These are phyloP conservation scores for Dusona sp. DNA, from an alignment of 2,888 invertebrate species.

Conservation along the genomic window DNA sequence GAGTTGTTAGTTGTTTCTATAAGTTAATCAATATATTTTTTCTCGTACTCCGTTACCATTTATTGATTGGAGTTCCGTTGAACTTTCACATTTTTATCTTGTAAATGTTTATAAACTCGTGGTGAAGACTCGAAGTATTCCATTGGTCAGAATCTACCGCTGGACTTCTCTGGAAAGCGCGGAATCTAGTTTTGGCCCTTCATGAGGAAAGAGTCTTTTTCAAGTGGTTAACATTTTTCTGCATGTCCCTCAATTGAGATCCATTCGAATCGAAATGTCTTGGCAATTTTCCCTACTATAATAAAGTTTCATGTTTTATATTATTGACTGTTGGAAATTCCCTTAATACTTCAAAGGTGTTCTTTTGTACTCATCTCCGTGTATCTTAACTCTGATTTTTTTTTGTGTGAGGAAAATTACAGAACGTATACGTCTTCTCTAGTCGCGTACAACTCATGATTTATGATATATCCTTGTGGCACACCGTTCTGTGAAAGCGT, in stretches of 20 bases:
- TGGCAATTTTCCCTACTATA: neutral
- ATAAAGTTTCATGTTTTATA: neutral
- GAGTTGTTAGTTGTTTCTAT: neutral
- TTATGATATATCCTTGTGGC: slow-evolving; percentile 30
- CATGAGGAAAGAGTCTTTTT: neutral
- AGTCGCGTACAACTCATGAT: slow-evolving; percentile 34
- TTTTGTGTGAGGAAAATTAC: slow-evolving; percentile 36
- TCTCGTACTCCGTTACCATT: neutral
- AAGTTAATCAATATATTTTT: slow-evolving; percentile 8
- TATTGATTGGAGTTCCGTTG: neutral
- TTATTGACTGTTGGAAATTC: neutral
- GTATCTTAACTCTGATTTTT: neutral
- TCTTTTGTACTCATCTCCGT: neutral
- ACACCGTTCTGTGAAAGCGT: slow-evolving; percentile 21
- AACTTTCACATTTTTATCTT: slow-evolving; percentile 13
- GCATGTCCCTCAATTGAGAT: too few relatives aligned
- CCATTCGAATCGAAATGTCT: neutral
- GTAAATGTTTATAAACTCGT: slow-evolving; percentile 1
- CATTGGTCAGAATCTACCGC: neutral
- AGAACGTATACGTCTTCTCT: slow-evolving; percentile 19
- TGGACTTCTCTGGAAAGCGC: neutral
- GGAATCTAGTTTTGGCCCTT: neutral
- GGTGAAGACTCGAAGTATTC: neutral
- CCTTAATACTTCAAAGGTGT: neutral
- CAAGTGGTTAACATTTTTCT: neutral